Percentiles rank a stretch among this genome's conserved stretches.
These are phyloP conservation scores for Heteromurus nitidus DNA, from an alignment of 2,888 invertebrate genomes.

Conservation along the genomic window DNA sequence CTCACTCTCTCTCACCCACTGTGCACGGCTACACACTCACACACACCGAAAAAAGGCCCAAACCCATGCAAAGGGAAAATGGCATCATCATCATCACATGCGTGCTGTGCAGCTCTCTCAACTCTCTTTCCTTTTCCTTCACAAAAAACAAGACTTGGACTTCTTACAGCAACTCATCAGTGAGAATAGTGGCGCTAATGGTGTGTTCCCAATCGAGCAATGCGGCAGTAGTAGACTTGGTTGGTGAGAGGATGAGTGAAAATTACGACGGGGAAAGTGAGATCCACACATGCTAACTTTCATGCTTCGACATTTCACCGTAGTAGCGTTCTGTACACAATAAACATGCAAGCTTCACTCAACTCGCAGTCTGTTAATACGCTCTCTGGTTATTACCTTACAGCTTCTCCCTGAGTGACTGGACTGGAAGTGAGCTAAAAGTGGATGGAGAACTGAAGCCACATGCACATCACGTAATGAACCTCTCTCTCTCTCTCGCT, in stretches of 20 bases:
- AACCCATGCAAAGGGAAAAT: slow-evolving; percentile 20
- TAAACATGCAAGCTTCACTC: slow-evolving; percentile 12
- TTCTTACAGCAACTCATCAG: not conserved
- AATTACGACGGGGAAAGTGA: slow-evolving; percentile 32
- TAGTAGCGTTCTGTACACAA: not conserved
- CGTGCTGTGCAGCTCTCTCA: not conserved
- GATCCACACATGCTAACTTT: slow-evolving; percentile 22
- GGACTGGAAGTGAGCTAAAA: not conserved
- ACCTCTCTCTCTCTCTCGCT: not conserved
- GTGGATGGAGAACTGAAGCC: not conserved
- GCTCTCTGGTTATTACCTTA: not conserved
- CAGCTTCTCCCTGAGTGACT: not conserved
- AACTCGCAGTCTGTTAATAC: no score
- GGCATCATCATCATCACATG: not conserved
- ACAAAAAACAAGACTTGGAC: not conserved
- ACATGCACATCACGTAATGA: slow-evolving; percentile 14
- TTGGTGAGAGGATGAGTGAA: slow-evolving; percentile 26
- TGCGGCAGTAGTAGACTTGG: not conserved
- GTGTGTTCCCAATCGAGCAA: slow-evolving; percentile 19
- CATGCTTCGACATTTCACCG: no score
- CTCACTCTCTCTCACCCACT: not conserved
- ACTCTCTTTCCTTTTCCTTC: not conserved
- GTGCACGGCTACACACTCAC: not conserved
- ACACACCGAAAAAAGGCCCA: slow-evolving; percentile 7
- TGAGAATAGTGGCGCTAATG: slow-evolving; percentile 18